Conservation (phyloP, 2,113 vertebrate genomes). For the human region GRCh38 chr2:221391501-221392000, state of each 20-base stretch:
- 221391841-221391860: not conserved
- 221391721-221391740: not conserved
- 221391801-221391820: not conserved
- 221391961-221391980: not conserved
- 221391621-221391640: not conserved
- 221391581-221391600: not conserved
- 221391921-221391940: not conserved
- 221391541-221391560: not conserved
- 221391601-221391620: not conserved
- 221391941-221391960: not conserved
- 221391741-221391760: not conserved
- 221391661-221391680: not conserved
- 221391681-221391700: not conserved
- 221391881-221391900: not conserved
- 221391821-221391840: fast-evolving
- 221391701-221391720: not conserved
- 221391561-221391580: not conserved
- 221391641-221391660: not conserved
- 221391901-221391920: not conserved
- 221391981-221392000: not conserved
- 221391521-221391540: not conserved
- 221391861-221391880: not conserved
- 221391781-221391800: not conserved
- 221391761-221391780: not conserved
- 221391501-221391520: not conserved